Evolutionary conservation across 2,113 vertebrate species (phyloP).

Genomic region (Oceanodroma tethys): DNA sequence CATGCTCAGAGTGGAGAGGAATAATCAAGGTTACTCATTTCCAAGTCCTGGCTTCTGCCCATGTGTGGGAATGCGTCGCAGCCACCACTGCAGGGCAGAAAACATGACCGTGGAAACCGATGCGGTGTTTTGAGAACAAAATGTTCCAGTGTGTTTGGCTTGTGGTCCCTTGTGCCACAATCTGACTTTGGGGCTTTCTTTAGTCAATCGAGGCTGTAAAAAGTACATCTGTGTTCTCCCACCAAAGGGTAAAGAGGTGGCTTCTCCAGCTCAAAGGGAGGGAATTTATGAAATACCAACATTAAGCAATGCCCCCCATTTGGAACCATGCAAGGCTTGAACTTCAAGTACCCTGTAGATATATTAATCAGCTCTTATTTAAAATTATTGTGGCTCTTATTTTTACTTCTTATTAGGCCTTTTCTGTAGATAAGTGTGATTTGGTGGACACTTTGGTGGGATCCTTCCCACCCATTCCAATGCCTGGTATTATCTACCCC

Average conservation of each 20-base stretch:
- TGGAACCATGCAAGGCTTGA: neutral
- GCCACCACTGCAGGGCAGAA: neutral
- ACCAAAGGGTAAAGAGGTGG: neutral
- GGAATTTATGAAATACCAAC: neutral
- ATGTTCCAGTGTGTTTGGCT: neutral
- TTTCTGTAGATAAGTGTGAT: neutral
- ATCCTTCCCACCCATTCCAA: neutral
- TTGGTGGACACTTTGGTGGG: neutral
- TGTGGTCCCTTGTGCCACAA: neutral
- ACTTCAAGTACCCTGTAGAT: neutral
- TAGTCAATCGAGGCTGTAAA: neutral
- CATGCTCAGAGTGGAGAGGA: neutral
- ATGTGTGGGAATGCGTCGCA: neutral
- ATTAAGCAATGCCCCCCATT: neutral
- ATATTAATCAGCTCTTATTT: neutral
- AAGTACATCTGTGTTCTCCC: neutral
- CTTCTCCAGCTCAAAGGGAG: neutral
- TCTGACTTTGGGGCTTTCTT: neutral
- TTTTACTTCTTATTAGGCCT: neutral
- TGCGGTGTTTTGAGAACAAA: neutral
- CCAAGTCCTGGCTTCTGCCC: neutral
- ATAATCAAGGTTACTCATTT: neutral
- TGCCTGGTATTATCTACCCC: neutral
- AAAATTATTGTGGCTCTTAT: neutral
- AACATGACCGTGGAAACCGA: neutral